These are phyloP conservation scores for Hyalella azteca DNA, from an alignment of 2,888 invertebrate genomes.

Conservation along the genomic window DNA sequence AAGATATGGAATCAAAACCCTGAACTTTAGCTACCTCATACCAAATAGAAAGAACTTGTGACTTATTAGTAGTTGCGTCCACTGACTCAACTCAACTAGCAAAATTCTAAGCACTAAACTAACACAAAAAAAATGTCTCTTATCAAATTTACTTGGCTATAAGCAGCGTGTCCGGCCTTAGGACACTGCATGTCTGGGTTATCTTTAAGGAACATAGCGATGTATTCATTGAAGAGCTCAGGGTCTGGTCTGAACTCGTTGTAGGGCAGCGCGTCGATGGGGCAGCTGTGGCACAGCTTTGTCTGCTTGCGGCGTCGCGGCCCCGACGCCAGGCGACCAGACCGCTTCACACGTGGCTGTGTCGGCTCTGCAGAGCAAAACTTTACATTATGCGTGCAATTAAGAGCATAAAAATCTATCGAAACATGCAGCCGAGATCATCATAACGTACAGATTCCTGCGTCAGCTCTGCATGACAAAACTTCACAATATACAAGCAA, in stretches of 20 bases:
- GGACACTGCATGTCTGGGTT: conserved; percentile 77
- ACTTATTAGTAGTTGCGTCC: too few species aligned
- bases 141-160: conserved; percentile 62
- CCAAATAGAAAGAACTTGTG: too few species aligned
- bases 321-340: not conserved
- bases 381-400: not conserved
- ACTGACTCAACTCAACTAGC: too few species aligned
- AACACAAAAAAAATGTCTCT: not conserved
- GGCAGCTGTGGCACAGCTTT: conserved; percentile 46
- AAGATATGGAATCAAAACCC: not conserved
- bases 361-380: conserved; percentile 1
- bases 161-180: conserved; percentile 86
- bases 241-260: conserved; percentile 69
- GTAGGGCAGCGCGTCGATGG: conserved; percentile 41
- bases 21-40: not conserved
- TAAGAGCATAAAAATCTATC: not conserved
- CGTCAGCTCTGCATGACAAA: too few species aligned
- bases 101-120: not conserved
- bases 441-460: too few species aligned
- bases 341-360: not conserved
- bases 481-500: too few species aligned
- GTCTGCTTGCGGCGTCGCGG: not conserved
- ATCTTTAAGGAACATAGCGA: conserved; percentile 82
- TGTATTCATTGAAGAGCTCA: conserved; percentile 73
- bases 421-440: too few species aligned